Evolutionary conservation across 2,888 invertebrate genomes (phyloP).

Genomic region (Phoenoteleia sp.): DNA sequence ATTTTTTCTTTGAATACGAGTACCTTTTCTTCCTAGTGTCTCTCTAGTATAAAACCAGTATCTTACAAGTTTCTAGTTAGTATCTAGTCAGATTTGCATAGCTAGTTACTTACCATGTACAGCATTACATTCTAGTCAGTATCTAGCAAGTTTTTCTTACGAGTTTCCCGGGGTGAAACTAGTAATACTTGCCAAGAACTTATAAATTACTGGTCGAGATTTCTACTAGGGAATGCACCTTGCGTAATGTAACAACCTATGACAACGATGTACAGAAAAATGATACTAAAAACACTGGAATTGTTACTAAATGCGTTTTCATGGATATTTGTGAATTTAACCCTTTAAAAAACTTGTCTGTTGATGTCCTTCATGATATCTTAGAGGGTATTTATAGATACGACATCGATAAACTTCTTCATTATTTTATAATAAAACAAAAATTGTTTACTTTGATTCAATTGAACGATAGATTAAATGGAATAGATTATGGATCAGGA

Average conservation of each 20-base stretch:
- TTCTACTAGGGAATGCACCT: too few relatives aligned
- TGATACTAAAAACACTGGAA: constrained; percentile 38
- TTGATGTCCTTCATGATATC: constrained; percentile 42
- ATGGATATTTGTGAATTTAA: constrained; percentile 42
- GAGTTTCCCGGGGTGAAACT: too few relatives aligned
- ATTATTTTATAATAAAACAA: constrained; percentile 42
- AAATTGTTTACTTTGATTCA: constrained; percentile 53
- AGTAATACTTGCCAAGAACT: too few relatives aligned
- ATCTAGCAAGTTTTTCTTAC: too few relatives aligned
- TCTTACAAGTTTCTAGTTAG: too few relatives aligned
- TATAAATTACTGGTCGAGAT: too few relatives aligned
- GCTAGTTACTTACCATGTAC: too few relatives aligned
- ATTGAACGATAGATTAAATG: constrained; percentile 53
- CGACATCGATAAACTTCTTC: constrained; percentile 54
- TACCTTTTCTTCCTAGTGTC: too few relatives aligned
- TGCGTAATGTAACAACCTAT: constrained; percentile 38
- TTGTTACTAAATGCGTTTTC: constrained; percentile 20
- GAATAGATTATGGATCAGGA: constrained; percentile 57
- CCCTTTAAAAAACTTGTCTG: constrained; percentile 40
- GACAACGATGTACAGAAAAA: constrained; percentile 6
- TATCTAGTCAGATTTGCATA: too few relatives aligned
- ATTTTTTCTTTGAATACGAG: too few relatives aligned
- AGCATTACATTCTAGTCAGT: too few relatives aligned
- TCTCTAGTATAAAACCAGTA: too few relatives aligned
- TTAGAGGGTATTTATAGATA: constrained; percentile 63